Evolutionary conservation across 2,888 invertebrate genomes (phyloP), one percentile per base, ranked within the genome.

Genomic region (Limenitis camilla): DNA sequence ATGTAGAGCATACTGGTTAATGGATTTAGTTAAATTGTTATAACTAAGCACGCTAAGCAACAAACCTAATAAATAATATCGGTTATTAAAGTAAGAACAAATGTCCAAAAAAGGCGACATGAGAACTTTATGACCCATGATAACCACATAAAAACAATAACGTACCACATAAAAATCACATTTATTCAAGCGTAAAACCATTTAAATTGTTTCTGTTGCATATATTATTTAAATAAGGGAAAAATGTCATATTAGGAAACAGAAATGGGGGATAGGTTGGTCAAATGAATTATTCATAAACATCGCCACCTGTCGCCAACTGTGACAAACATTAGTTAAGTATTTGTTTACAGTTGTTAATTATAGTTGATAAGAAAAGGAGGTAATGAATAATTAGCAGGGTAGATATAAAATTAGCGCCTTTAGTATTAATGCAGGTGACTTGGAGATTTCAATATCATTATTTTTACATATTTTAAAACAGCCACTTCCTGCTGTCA

Each of bases 281-380:
- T 44, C 35, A 52, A 40, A 52, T 66, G 64, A 62, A 65, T 66
- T 54, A 66, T 66, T 66, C 61, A 66, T 65, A 52, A 56, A 47
- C 11, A 50, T 36, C 56, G 52, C 65, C 64, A 65, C 65, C 65
- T 65, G 65, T 59, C 55, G 49, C 29, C 52, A 58, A 60, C 58
- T 55, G 61, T 58, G 52, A 36, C 40, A 31, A 55, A 55, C 58
- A 55, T 56, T 59, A 53, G 40, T 52, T 59, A 41, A 35, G 39
- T 47, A 39, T 40, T 47, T 40, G 47, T 44, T 44, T 40, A 49
- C 49, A 42, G 39, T 41, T 40, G 19, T 40, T 40, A 11, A 30
- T n/a, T 30, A 1, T 35, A n/a, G n/a, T n/a, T n/a, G n/a, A n/a
- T n/a, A n/a, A n/a, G n/a, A n/a, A n/a, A n/a, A n/a, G n/a, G n/a